phyloP scores from a whole-genome alignment of 2,888 invertebrate species.

The Dexiosoma caninum region DNA sequence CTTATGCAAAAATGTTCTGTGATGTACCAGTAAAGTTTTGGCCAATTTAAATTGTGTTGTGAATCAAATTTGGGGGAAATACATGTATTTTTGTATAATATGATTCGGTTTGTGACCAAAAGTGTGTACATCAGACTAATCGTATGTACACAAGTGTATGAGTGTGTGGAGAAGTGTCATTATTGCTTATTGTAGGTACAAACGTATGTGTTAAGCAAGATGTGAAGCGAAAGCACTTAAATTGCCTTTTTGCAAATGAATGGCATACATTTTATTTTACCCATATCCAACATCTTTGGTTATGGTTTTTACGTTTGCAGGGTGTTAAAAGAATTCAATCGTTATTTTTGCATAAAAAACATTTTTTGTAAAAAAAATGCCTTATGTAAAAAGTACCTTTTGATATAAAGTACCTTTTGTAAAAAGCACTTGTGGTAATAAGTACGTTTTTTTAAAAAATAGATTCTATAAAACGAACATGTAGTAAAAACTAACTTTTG shows the following conservation, averaged over 20 bases:
- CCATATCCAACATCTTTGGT: constrained; percentile 53
- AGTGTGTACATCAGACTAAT: background rate
- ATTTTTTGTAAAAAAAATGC: background rate
- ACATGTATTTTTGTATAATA: constrained; percentile 19
- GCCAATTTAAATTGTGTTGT: constrained; percentile 50
- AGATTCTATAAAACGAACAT: background rate
- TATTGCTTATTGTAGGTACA: no score
- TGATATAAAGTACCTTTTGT: background rate
- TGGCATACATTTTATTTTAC: constrained; percentile 62
- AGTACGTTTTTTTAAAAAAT: background rate
- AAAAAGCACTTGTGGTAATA: background rate
- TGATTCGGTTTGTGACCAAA: constrained; percentile 6
- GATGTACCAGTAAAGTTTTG: constrained; percentile 53
- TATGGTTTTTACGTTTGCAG: constrained; percentile 26
- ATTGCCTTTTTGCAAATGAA: constrained; percentile 60
- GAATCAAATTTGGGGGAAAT: constrained; percentile 48
- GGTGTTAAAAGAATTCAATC: background rate
- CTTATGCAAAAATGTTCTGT: constrained; percentile 47
- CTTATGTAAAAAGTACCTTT: background rate
- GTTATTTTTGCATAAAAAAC: background rate
- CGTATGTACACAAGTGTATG: background rate
- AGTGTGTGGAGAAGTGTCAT: no score
- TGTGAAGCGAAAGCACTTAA: constrained; percentile 55
- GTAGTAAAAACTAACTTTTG: background rate
- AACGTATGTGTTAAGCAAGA: constrained; percentile 38